phyloP scores from a whole-genome alignment of 2,113 vertebrate species.

The Antidorcas marsupialis region DNA sequence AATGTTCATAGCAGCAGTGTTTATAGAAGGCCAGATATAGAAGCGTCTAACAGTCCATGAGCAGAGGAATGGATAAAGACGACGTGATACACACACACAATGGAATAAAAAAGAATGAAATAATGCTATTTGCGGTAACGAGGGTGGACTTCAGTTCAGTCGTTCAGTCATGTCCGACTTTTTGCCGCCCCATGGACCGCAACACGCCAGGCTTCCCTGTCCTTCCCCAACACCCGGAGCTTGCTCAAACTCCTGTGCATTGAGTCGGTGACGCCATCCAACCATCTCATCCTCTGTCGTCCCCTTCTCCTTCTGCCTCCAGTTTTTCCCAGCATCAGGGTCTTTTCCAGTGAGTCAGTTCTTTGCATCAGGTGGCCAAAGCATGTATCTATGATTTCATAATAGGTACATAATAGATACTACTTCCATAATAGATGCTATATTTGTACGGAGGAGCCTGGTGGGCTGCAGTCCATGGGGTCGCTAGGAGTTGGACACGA shows the following conservation, averaged over 20 bases:
- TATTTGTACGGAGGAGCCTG: neutral
- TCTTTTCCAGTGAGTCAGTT: neutral
- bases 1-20: too few relatives aligned
- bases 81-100: accelerated
- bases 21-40: neutral
- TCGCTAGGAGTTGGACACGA: too few relatives aligned
- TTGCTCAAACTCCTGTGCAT: accelerated
- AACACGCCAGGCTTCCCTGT: accelerated
- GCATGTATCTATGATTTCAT: neutral
- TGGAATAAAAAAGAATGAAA: accelerated
- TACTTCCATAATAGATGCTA: neutral
- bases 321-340: neutral
- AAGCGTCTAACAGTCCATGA: neutral
- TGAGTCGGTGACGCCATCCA: accelerated
- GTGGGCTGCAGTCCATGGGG: too few relatives aligned
- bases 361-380: neutral
- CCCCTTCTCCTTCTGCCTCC: neutral
- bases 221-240: accelerated
- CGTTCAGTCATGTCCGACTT: neutral
- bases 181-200: accelerated
- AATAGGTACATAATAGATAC: neutral
- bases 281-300: neutral
- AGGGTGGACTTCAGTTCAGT: neutral
- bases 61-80: accelerated
- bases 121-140: neutral